Conservation (phyloP, 2,888 invertebrate genomes). For the Acanthosepion pharaonis region DNA sequence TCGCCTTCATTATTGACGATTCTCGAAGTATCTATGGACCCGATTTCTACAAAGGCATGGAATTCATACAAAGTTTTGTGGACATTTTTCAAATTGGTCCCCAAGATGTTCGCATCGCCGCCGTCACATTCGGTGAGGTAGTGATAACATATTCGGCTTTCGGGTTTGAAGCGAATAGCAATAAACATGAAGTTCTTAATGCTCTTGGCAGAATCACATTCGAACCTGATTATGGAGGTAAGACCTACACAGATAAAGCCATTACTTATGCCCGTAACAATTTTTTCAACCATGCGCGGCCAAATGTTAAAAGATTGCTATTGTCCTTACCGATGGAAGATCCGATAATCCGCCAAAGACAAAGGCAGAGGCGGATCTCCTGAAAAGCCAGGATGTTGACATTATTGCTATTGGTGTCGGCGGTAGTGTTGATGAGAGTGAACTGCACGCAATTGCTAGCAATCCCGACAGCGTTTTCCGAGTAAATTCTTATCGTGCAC, state of each 20-base stretch:
- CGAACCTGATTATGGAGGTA: background rate
- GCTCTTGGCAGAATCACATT: background rate
- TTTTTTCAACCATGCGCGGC: background rate
- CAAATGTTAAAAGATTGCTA: background rate
- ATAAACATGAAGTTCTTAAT: accelerated
- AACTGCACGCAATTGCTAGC: background rate
- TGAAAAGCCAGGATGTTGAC: background rate
- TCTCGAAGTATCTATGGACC: slow-evolving; percentile 65
- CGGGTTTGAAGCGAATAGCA: background rate
- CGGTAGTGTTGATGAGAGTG: background rate
- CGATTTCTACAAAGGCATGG: slow-evolving; percentile 62
- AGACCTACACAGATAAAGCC: background rate
- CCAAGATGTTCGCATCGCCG: background rate
- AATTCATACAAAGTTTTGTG: background rate
- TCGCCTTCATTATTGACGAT: slow-evolving; percentile 62
- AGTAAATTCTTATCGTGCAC: background rate
- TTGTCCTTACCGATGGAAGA: background rate
- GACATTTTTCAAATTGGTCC: background rate
- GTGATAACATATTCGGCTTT: background rate
- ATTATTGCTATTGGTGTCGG: slow-evolving; percentile 11
- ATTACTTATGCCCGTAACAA: background rate
- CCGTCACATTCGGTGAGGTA: background rate
- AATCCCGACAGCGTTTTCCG: background rate
- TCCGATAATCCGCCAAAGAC: background rate
- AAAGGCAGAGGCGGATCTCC: background rate